These are phyloP conservation scores for Rafetus swinhoei DNA, from an alignment of 2,113 vertebrate genomes.

Conservation along the genomic window DNA sequence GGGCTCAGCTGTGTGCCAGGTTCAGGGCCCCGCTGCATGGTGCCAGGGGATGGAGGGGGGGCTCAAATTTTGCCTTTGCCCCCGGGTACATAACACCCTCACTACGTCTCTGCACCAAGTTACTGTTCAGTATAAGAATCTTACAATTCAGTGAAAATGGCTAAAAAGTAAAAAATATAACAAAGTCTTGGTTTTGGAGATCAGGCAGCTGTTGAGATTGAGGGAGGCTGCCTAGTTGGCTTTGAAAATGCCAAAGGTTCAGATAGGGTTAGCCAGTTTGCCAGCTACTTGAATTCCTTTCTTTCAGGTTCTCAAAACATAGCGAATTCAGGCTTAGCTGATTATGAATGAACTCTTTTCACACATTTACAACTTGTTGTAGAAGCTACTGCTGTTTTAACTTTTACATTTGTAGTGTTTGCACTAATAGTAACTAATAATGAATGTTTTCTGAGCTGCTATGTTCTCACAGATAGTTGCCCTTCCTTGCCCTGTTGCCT, in stretches of 20 bases:
- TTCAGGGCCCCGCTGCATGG: too few relatives aligned
- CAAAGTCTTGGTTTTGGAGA: background rate
- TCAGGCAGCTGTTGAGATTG: background rate
- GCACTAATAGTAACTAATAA: background rate
- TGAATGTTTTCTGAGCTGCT: background rate
- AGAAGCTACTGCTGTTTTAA: background rate
- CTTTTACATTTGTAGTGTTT: background rate
- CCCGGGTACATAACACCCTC: too few relatives aligned
- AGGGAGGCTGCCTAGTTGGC: background rate
- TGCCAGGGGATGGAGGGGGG: too few relatives aligned
- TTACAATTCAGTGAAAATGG: background rate
- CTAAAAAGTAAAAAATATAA: background rate
- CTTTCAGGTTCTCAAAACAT: background rate
- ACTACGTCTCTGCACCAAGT: background rate
- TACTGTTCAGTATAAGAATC: background rate
- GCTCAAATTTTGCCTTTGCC: too few relatives aligned
- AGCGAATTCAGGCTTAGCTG: background rate
- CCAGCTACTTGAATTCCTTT: background rate
- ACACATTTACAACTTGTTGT: background rate
- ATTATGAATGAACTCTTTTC: background rate
- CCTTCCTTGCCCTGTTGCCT: fast-evolving
- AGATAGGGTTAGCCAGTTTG: background rate
- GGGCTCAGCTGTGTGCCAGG: too few relatives aligned
- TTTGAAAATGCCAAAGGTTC: background rate
- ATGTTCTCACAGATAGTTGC: background rate